Evolutionary conservation across 1,140 invertebrate genomes (phyloP).

Genomic region (Scaptomyza graminum): DNA sequence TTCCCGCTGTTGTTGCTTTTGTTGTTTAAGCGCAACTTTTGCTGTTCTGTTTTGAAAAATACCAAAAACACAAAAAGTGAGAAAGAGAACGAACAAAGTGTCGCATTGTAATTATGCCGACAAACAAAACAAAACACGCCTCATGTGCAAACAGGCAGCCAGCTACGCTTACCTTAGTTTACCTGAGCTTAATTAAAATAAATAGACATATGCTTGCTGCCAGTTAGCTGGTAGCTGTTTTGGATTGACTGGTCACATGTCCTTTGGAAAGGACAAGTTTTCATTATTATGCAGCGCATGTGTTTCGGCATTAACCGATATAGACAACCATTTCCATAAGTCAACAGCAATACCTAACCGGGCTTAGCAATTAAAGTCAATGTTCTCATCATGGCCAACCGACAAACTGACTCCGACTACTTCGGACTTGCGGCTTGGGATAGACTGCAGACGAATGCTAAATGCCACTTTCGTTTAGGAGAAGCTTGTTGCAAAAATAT

Average conservation of each 20-base stretch:
- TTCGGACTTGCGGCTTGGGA: not conserved
- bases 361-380: slow-evolving; percentile 69
- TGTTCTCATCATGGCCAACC: slow-evolving; percentile 51
- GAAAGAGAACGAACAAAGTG: slow-evolving; percentile 55
- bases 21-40: slow-evolving; percentile 25
- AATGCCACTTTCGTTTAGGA: slow-evolving; percentile 41
- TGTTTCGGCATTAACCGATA: slow-evolving; percentile 73
- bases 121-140: slow-evolving; percentile 54
- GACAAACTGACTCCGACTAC: not conserved
- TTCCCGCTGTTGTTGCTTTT: slow-evolving; percentile 5
- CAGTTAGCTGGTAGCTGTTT: not conserved
- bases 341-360: slow-evolving; percentile 52
- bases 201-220: slow-evolving; percentile 60
- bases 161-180: slow-evolving; percentile 63
- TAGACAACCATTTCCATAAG: slow-evolving; percentile 79
- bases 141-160: slow-evolving; percentile 43
- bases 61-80: slow-evolving; percentile 25
- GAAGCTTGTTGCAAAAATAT: slow-evolving; percentile 19
- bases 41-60: slow-evolving; percentile 21
- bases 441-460: slow-evolving; percentile 30
- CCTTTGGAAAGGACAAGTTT: slow-evolving; percentile 47
- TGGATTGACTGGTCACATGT: slow-evolving; percentile 46
- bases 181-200: slow-evolving; percentile 79
- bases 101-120: slow-evolving; percentile 63
- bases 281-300: slow-evolving; percentile 73